Base-by-base conservation (phyloP, 2,888 invertebrate genomes). In the Callyntrura sp. region DNA sequence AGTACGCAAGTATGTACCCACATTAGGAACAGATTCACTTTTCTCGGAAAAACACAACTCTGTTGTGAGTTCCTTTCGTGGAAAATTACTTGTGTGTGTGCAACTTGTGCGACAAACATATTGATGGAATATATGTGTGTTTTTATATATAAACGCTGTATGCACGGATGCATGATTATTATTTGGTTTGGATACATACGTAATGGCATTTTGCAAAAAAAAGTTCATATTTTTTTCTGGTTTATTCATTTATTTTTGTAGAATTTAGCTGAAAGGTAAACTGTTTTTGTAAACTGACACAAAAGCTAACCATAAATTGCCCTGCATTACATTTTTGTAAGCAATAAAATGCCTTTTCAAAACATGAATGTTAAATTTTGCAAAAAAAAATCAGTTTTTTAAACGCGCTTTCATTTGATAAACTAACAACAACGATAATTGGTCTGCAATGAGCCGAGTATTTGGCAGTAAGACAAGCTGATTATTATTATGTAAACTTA, bases 11-110 rank as follows among this genome's bases (percentile, higher is more conserved):
- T 17, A 76, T 57, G 23, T 35, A 35, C 6, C 6, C 35, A 35
- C 35, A 35, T 35, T 35, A 78, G 55, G 68, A 81, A 84, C 70
- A 81, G 87, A 81, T 70, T 87, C 70, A 68, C 87, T 87, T 87
- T 78, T 73, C 76, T 78, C 17, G 48, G 73, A 73, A 73, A 17
- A 76, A 60, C 48, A 85, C 43, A 76, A 43, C 35, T 86, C 78
- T 78, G 48, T 51, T 65, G 78, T 62, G 6, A 35, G 35, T 57
- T 83, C 17, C 35, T 25, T 70, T 6, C 2, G 35, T 35, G 35
- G 3, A 35, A 35, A 35, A 35, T 2, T 2, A 35, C 35, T 2
- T 35, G 35, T 35, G 35, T 6, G 35, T 35, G n/a, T 35, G 35
- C 2, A 4, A 35, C 35, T 35, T 35, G 35, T 35, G 35, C 35